These are phyloP conservation scores for Taenioides sp. DNA, from an alignment of 2,797 vertebrate genomes.

Conservation along the genomic window DNA sequence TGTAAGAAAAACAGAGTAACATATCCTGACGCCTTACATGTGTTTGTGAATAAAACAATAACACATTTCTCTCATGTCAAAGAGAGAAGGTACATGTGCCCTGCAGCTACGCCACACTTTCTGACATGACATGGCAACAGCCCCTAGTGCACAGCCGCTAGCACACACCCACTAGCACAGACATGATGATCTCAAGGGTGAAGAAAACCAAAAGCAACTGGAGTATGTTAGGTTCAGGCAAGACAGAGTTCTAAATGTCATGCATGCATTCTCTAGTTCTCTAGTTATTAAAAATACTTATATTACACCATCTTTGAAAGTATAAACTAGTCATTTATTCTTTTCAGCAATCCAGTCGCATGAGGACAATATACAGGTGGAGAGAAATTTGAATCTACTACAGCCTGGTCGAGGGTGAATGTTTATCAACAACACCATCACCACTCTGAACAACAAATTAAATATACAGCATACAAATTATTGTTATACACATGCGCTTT, in stretches of 20 bases:
- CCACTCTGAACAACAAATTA: background rate
- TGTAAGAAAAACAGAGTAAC: background rate
- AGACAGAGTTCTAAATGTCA: background rate
- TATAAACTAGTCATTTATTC: background rate
- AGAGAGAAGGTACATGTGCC: conserved; percentile 30
- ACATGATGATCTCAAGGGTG: conserved; percentile 15
- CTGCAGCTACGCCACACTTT: conserved; percentile 21
- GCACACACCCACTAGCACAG: background rate
- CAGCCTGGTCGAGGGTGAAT: background rate
- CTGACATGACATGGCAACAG: conserved; percentile 41
- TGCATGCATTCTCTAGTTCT: background rate
- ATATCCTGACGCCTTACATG: background rate
- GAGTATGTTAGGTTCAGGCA: conserved; percentile 3
- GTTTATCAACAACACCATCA: background rate
- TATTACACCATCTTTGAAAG: background rate
- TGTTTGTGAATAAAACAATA: conserved; percentile 31
- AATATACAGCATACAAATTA: background rate
- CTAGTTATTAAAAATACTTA: background rate
- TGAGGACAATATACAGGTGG: background rate
- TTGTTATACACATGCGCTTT: background rate
- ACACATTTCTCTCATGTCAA: conserved; percentile 38
- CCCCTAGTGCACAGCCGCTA: too few species aligned
- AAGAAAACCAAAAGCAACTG: background rate
- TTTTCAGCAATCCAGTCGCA: background rate
- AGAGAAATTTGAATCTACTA: background rate